Evolutionary conservation across 1,140 invertebrate species (phyloP), one percentile per base, ranked within the genome.

Genomic region (Listronotus oregonensis): DNA sequence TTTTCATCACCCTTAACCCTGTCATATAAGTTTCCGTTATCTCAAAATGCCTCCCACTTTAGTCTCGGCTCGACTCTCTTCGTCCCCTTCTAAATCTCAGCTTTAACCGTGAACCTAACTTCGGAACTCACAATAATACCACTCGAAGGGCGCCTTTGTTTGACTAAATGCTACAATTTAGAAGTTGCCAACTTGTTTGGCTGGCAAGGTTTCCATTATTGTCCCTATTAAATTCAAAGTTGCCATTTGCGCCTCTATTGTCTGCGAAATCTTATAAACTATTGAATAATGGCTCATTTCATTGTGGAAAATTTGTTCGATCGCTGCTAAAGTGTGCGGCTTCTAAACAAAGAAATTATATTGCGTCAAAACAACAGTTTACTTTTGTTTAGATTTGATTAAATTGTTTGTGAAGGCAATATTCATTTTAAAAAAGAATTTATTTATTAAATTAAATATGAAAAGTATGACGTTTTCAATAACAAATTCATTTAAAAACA

Each of bases 11-110:
- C 77, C 77, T 78, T 78, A 78, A 78, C 77, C 77, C 77, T 78
- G 77, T 78, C 77, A 78, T 78, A 78, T 78, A 78, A 78, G 77
- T 78, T 78, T 75, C 73, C 76, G 75, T 78, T 78, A 78, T 78
- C 75, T 75, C 52, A 34, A 47, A 32, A 61, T 59, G 21, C 60
- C 43, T 64, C 59, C 50, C 59, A 32, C 67, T 60, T 64, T 64
- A 50, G 57, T 47, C 55, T 42, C 17, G 27, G 15, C 51, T 37
- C 52, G 12, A 32, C 18, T 51, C 37, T 32, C 46, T 58, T 51
- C 31, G 37, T 9, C 31, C 52, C 61, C 52, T 27, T 55, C 50
- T 64, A 62, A 62, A 62, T 62, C 59, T 62, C 59, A 52, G 47
- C 34, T 56, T 39, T 46, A 64, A 64, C 62, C 68, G 68, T 66